A percentile compares a stretch with the other conserved stretches of the same genome.
These are phyloP conservation scores for Cataglyphis livida DNA, from an alignment of 2,888 invertebrate genomes.

Conservation along the genomic window DNA sequence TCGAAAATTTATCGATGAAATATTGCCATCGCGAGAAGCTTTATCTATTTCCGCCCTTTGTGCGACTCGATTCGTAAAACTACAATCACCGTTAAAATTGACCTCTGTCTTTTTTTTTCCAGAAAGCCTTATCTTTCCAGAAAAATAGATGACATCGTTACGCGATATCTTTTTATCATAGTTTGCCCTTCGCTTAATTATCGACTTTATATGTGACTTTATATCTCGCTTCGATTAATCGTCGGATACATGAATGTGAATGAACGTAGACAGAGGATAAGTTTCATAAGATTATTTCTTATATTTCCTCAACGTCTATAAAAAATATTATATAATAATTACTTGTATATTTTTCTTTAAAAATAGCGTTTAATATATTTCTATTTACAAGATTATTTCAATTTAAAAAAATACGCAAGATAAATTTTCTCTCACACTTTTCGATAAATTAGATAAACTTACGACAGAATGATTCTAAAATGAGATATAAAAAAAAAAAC, in stretches of 20 bases:
- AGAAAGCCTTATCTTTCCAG: too few relatives aligned
- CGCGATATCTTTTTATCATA: slow-evolving; percentile 2
- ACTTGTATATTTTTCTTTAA: background rate
- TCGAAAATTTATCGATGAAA: slow-evolving; percentile 38
- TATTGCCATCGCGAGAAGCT: slow-evolving; percentile 12
- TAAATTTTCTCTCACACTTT: background rate
- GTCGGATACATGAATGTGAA: background rate
- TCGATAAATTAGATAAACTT: background rate
- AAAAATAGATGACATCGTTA: background rate
- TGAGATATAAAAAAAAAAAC: slow-evolving; percentile 9
- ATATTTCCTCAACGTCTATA: background rate
- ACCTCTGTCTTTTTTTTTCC: background rate
- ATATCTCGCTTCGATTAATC: slow-evolving; percentile 15
- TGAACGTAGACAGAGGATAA: background rate
- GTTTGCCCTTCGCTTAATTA: slow-evolving; percentile 27
- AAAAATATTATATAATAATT: background rate
- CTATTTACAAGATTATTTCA: background rate
- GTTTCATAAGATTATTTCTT: background rate
- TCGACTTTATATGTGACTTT: slow-evolving; percentile 10
- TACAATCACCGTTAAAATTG: slow-evolving; percentile 53
- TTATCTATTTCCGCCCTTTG: slow-evolving; percentile 56
- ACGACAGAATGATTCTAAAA: background rate
- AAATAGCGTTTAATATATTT: background rate
- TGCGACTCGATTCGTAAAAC: slow-evolving; percentile 41
- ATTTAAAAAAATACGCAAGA: background rate